phyloP scores from a whole-genome alignment of 1,140 invertebrate species.

The Drosophila takahashii region DNA sequence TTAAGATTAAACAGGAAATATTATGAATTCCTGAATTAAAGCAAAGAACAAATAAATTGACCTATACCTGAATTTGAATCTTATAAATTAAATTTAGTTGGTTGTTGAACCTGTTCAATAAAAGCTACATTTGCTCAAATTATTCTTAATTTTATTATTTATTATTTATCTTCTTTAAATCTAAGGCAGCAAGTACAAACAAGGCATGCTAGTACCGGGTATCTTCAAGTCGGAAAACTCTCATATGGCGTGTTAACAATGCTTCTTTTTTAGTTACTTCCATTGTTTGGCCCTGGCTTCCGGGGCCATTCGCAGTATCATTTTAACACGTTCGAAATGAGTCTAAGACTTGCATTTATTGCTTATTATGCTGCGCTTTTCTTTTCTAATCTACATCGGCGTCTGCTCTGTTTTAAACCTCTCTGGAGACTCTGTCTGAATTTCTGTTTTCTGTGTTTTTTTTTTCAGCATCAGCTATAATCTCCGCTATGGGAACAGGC shows the following conservation, averaged over 20 bases:
- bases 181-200: not conserved
- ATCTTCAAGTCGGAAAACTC: not conserved
- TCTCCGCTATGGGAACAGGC: constrained; percentile 17
- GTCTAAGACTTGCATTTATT: constrained; percentile 52
- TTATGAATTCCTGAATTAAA: too few species aligned
- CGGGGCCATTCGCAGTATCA: constrained; percentile 34
- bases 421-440: not conserved
- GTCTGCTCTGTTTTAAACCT: constrained; percentile 1
- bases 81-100: too few species aligned
- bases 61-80: too few species aligned
- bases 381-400: constrained; percentile 59
- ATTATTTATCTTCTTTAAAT: not conserved
- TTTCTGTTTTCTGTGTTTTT: not conserved
- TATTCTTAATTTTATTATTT: too few species aligned
- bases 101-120: too few species aligned
- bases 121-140: too few species aligned
- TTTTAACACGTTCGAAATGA: constrained; percentile 53
- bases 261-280: constrained; percentile 18
- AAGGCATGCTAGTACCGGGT: not conserved
- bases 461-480: constrained; percentile 4
- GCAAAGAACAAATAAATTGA: too few species aligned
- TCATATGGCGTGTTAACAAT: constrained; percentile 14
- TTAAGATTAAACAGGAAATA: too few species aligned
- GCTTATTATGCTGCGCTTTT: constrained; percentile 56
- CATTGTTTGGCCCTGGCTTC: constrained; percentile 48